Evolutionary conservation across 92 coral and sea anemone species (phyloP), one percentile per base, ranked within the genome.

Genomic region (Metridium senile): DNA sequence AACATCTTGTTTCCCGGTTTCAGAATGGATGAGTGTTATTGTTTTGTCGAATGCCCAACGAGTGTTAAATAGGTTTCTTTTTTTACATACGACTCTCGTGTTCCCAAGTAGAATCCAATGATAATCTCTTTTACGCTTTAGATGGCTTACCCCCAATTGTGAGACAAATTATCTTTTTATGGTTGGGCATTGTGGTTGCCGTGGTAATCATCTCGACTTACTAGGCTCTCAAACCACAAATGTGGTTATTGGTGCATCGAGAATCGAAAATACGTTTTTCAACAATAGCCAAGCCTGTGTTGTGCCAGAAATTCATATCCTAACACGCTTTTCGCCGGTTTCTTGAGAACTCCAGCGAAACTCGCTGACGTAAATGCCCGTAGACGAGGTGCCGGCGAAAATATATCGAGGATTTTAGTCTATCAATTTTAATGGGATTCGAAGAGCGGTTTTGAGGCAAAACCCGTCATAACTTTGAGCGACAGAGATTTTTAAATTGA

Each of bases 161-260:
- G 78, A 73, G 57, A 73, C 68, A 73, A 73, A 73, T 73, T 73
- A 73, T 73, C 46, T 73, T 73, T 73, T 73, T 43, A 73, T 73
- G 63, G 78, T 73, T 65, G 46, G 23, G 22, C 26, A 47, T 21
- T 73, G 52, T 23, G 67, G 78, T 73, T 58, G 35, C 78, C 66
- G 4, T 45, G 54, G 78, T 17, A 45, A 73, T 73, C 63, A 25
- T 23, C 33, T 57, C 56, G 25, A 57, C 78, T 46, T 73, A 63
- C 54, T 35, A 28, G n/a, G 51, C 68, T 31, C 47, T 26, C 13
- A 68, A 57, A 57, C 78, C 78, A 47, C 68, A 73, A n/a, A n/a
- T 11, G 26, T 6, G 10, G 56, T 34, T 31, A 58, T 58, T 33
- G 35, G 65, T 51, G 33, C 52, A 23, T 71, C 20, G 47, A 51